A percentile compares a stretch with the other conserved stretches of the same genome.
These are phyloP conservation scores for Chanos chanos DNA, from an alignment of 2,797 vertebrate genomes.

Conservation along the genomic window DNA sequence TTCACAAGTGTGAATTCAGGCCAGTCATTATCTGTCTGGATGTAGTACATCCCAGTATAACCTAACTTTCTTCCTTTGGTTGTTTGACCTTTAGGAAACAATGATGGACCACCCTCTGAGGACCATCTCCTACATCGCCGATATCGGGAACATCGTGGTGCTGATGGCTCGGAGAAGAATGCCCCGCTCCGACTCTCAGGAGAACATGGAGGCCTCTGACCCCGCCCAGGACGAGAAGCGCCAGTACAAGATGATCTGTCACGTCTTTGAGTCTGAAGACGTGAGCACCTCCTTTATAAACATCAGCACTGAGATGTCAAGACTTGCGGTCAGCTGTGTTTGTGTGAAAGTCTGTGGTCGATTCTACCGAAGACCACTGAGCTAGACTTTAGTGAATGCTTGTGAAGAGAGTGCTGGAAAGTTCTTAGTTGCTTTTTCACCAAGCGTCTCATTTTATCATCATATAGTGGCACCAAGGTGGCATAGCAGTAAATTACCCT, in stretches of 20 bases:
- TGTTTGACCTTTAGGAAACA: constrained; percentile 74
- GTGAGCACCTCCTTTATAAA: constrained; percentile 69
- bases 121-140: constrained; percentile 96
- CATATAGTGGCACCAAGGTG: too few species aligned
- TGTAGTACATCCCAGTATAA: neutral
- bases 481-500: too few species aligned
- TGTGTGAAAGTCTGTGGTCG: neutral
- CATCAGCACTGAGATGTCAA: neutral
- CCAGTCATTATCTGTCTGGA: too few species aligned
- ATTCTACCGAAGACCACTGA: neutral
- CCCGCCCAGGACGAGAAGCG: constrained; percentile 87
- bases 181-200: constrained; percentile 87
- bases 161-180: constrained; percentile 92
- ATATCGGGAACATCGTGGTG: constrained; percentile 95
- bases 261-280: constrained; percentile 96
- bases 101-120: constrained; percentile 96
- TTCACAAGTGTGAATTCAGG: too few species aligned
- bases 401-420: too few species aligned
- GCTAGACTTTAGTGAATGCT: too few species aligned
- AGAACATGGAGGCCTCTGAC: constrained; percentile 86
- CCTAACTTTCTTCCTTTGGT: neutral
- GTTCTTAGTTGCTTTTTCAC: too few species aligned
- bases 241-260: constrained; percentile 98
- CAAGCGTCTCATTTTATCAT: too few species aligned
- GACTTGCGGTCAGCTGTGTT: too few species aligned